Conservation (phyloP, 2,888 invertebrate genomes). For the Phorcus lineatus region DNA sequence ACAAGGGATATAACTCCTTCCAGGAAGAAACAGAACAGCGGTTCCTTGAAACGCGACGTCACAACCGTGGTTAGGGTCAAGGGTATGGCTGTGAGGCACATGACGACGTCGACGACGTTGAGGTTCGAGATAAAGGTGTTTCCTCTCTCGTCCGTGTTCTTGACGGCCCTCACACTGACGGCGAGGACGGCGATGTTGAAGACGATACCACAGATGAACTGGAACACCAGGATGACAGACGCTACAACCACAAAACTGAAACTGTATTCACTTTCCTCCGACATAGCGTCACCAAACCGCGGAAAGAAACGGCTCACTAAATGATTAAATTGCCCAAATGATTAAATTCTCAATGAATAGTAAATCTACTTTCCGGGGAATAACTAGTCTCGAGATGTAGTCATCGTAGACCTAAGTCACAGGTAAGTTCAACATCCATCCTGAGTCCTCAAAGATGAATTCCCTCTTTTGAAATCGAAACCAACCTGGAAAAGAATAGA, state of each 20-base stretch:
- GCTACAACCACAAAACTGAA: constrained; percentile 26
- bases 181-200: constrained; percentile 38
- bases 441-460: too few relatives aligned
- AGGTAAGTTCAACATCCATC: too few relatives aligned
- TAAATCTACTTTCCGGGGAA: too few relatives aligned
- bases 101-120: constrained; percentile 42
- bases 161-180: constrained; percentile 27
- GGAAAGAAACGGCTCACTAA: too few relatives aligned
- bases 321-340: too few relatives aligned
- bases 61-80: constrained; percentile 34
- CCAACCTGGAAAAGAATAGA: too few relatives aligned
- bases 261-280: background rate
- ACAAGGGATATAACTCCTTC: constrained; percentile 41
- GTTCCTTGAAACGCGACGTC: constrained; percentile 23
- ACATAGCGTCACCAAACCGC: too few relatives aligned
- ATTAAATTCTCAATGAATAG: too few relatives aligned
- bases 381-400: too few relatives aligned
- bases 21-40: constrained; percentile 38
- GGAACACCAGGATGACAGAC: constrained; percentile 24
- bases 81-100: constrained; percentile 38
- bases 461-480: too few relatives aligned
- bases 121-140: constrained; percentile 42
- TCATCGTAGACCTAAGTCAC: too few relatives aligned
- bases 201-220: constrained; percentile 33
- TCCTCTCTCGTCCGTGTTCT: constrained; percentile 26